Evolutionary conservation across 2,888 invertebrate species (phyloP), one percentile per base, ranked within the genome.

Genomic region (Ichneumoninae sp.): DNA sequence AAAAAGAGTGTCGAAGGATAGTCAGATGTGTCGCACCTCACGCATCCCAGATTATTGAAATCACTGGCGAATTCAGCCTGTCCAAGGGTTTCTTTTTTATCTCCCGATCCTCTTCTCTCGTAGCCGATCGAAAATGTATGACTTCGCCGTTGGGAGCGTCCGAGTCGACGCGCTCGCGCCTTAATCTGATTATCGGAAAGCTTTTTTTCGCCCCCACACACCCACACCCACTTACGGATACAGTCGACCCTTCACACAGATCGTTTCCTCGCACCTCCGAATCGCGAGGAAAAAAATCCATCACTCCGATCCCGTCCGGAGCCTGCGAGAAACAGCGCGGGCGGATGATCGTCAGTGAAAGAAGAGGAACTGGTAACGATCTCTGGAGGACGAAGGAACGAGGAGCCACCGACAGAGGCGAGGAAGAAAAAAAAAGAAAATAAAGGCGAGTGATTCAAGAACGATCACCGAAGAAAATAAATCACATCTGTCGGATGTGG

Each of bases 41-140:
- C 54, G 54, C 19, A 22, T 54, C 22, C 57, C 4, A 10, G 57
- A 57, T 57, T 57, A 57, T 57, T 26, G 26, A 57, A 57, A 57
- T 57, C 57, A 22, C 57, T 22, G 57, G 13, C 3, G 22, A 57
- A 57, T 57, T 26, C 7, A n/a, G 47, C 75, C 60, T 84, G 86
- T 86, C 88, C 87, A 83, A 87, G 86, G 76, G 83, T 87, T 60
- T 47, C 33, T 47, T 63, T 63, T 63, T n/a, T 30, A 47, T 47
- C 33, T 33, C 26, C 19, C n/a, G 44, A 47, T 73, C 36, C 73
- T 26, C 66, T 7, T 60, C 16, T 33, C 33, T 30, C 26, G 33
- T 76, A 70, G 74, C 87, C 50, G 33, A 89, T 89, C 85, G 85
- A 89, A 89, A 89, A 89, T 89, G 87, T 89, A 89, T 87, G 87